Evolutionary conservation across 2,797 vertebrate species (phyloP).

Genomic region (Craterocephalus amniculus): DNA sequence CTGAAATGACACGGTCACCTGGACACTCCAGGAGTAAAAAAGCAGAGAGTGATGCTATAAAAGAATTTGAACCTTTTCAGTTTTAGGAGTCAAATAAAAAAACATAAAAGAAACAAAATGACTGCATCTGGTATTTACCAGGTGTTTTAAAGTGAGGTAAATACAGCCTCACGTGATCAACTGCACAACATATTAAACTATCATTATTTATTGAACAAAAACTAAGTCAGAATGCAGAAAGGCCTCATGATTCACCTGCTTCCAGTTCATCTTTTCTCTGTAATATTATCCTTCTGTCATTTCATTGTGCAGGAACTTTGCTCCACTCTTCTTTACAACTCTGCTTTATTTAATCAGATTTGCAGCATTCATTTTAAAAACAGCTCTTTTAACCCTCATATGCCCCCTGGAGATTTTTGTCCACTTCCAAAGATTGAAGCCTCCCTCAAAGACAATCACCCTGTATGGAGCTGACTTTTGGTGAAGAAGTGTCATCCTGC

Average conservation of each 20-base stretch:
- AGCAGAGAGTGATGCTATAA: neutral
- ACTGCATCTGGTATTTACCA: neutral
- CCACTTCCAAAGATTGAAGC: too few relatives aligned
- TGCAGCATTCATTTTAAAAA: neutral
- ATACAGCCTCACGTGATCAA: neutral
- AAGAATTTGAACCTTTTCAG: neutral
- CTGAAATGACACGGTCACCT: neutral
- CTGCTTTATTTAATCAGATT: neutral
- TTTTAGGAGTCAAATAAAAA: neutral
- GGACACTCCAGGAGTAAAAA: neutral
- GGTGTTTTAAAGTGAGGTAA: neutral
- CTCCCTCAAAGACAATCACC: too few relatives aligned
- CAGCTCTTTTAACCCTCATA: too few relatives aligned
- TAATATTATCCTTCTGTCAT: neutral
- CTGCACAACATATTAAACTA: neutral
- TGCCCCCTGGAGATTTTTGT: too few relatives aligned
- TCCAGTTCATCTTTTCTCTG: too few relatives aligned
- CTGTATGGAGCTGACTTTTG: too few relatives aligned
- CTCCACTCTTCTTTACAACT: neutral
- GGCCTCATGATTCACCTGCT: neutral
- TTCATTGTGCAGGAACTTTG: neutral
- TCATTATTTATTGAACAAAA: neutral
- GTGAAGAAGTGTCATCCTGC: too few relatives aligned
- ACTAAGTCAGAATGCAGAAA: neutral
- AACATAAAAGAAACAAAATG: too few relatives aligned